Conservation (phyloP, 2,113 vertebrate genomes). For the Xiphias gladius region DNA sequence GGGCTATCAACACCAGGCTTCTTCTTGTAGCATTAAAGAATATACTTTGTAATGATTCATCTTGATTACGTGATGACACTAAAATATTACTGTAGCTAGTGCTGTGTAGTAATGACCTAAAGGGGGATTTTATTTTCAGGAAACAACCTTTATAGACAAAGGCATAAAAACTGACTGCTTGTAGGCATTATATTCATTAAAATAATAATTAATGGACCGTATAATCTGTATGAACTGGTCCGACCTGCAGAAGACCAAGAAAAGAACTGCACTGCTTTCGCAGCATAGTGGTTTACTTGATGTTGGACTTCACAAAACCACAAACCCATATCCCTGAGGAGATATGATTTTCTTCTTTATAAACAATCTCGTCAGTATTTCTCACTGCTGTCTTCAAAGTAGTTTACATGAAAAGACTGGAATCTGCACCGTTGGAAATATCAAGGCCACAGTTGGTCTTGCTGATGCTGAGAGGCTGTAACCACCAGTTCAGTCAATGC, state of each 20-base stretch:
- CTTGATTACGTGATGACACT: neutral
- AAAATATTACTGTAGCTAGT: neutral
- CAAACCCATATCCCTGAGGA: neutral
- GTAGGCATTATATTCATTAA: neutral
- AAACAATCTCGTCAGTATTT: neutral
- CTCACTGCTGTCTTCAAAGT: neutral
- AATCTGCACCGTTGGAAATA: neutral
- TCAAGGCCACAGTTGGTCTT: neutral
- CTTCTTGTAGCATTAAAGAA: too few relatives aligned
- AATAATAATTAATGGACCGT: neutral
- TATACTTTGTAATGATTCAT: too few relatives aligned
- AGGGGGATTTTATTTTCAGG: neutral
- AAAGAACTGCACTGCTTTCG: neutral
- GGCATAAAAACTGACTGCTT: too few relatives aligned
- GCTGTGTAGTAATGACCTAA: neutral
- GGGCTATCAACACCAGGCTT: too few relatives aligned
- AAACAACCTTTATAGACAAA: too few relatives aligned
- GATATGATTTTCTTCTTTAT: neutral
- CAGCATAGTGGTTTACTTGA: neutral
- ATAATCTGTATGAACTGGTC: neutral
- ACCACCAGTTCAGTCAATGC: neutral
- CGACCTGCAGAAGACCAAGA: too few relatives aligned
- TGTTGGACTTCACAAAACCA: neutral
- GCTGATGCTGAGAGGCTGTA: neutral
- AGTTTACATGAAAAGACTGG: neutral